Evolutionary conservation across 2,113 vertebrate genomes (phyloP).

Genomic region (Scomber japonicus): DNA sequence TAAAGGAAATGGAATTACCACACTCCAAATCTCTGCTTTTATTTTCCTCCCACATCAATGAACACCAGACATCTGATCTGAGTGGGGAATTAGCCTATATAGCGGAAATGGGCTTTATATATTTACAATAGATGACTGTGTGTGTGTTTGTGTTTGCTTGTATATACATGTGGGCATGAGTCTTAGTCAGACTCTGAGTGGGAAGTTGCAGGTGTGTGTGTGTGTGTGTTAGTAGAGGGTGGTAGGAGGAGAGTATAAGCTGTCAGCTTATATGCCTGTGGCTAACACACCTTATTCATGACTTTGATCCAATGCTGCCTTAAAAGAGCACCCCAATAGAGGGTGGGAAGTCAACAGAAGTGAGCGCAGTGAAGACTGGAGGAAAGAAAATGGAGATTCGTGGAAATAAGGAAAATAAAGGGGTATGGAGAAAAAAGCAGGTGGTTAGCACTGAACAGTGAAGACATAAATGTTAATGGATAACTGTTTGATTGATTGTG

Average conservation of each 20-base stretch:
- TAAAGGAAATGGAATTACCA: slow-evolving; percentile 62
- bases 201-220: slow-evolving; percentile 49
- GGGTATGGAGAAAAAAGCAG: neutral
- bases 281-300: slow-evolving; percentile 52
- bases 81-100: slow-evolving; percentile 61
- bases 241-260: slow-evolving; percentile 49
- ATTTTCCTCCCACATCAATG: slow-evolving; percentile 52
- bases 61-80: slow-evolving; percentile 58
- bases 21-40: slow-evolving; percentile 57
- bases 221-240: slow-evolving; percentile 41
- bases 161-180: slow-evolving; percentile 49
- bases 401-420: neutral
- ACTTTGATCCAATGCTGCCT: slow-evolving; percentile 49
- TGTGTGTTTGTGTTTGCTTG: slow-evolving; percentile 31
- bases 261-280: slow-evolving; percentile 50
- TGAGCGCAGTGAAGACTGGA: neutral
- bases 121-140: slow-evolving; percentile 34
- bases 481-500: slow-evolving; percentile 56
- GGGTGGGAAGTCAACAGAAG: slow-evolving; percentile 13
- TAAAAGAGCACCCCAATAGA: slow-evolving; percentile 8
- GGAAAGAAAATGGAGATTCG: slow-evolving; percentile 7
- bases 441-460: slow-evolving; percentile 42
- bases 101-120: slow-evolving; percentile 42
- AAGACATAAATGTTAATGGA: slow-evolving; percentile 40
- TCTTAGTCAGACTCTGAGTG: slow-evolving; percentile 66